These are phyloP conservation scores for Clusia tigrina DNA, from an alignment of 2,888 invertebrate genomes.

Conservation along the genomic window DNA sequence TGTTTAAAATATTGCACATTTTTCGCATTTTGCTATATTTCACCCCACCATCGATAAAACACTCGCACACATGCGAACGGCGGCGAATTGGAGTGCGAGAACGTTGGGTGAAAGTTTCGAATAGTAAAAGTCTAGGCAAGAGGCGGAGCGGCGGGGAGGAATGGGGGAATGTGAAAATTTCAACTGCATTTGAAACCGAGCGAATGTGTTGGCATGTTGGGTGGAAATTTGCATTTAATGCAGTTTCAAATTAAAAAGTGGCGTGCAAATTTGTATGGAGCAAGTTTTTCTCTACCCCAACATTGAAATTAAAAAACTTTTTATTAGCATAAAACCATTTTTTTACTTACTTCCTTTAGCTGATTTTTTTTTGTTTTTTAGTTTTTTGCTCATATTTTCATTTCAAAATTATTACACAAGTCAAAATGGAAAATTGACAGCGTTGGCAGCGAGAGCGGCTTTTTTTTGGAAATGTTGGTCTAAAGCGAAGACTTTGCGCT, in stretches of 20 bases:
- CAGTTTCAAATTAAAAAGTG: slow-evolving; percentile 21
- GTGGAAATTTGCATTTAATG: slow-evolving; percentile 30
- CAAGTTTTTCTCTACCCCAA: not conserved
- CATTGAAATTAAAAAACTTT: slow-evolving; percentile 8
- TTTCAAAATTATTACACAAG: no score
- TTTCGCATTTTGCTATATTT: no score
- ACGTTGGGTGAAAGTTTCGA: not conserved
- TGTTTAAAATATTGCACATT: slow-evolving; percentile 22
- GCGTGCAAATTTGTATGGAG: not conserved
- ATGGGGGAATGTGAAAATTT: slow-evolving; percentile 12
- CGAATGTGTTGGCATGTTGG: slow-evolving; percentile 20
- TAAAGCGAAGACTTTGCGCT: no score
- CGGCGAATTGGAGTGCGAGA: not conserved
- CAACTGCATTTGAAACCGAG: no score
- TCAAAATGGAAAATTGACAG: no score
- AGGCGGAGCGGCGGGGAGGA: no score
- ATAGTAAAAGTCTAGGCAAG: not conserved
- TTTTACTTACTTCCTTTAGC: slow-evolving; percentile 1
- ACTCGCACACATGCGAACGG: not conserved
- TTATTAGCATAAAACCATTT: not conserved
- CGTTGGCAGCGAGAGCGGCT: no score
- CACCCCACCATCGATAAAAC: not conserved
- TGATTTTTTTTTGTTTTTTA: not conserved
- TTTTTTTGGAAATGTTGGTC: no score
- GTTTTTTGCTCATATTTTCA: not conserved